Percentiles rank a stretch among this genome's conserved stretches.
phyloP scores from a whole-genome alignment of 2,888 invertebrate genomes.

The Cantharis nigra region DNA sequence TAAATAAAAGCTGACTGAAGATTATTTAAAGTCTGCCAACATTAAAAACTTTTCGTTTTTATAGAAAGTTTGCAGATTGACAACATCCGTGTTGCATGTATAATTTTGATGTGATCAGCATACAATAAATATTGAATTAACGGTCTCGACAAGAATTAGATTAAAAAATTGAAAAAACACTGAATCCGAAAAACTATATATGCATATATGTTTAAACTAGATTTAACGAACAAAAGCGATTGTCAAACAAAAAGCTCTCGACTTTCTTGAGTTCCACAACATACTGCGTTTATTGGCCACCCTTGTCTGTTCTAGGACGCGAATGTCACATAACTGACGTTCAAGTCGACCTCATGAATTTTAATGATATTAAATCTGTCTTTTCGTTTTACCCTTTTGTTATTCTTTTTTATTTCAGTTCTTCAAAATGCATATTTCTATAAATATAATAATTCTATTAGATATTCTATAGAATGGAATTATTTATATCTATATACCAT shows the following conservation, averaged over 20 bases:
- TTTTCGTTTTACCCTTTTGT: constrained; percentile 38
- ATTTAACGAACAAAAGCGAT: constrained; percentile 25
- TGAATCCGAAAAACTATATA: neutral
- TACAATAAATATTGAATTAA: neutral
- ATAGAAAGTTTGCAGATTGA: neutral
- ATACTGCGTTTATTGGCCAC: constrained; percentile 43
- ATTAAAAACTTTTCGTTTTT: neutral
- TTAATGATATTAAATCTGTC: constrained; percentile 46
- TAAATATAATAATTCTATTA: constrained; percentile 1
- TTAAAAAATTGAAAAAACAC: neutral
- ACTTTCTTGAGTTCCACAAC: constrained; percentile 36
- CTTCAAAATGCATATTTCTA: neutral
- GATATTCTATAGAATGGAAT: neutral
- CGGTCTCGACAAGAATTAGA: neutral
- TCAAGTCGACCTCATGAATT: constrained; percentile 43
- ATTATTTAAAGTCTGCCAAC: neutral
- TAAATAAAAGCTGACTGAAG: neutral
- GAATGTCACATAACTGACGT: constrained; percentile 44
- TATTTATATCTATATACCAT: neutral
- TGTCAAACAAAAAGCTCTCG: constrained; percentile 28
- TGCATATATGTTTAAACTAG: constrained; percentile 1
- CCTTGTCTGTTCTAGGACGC: constrained; percentile 41
- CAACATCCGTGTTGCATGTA: neutral
- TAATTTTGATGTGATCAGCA: neutral
- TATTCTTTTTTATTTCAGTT: constrained; percentile 30